A percentile compares a stretch with the other conserved stretches of the same genome.
Conservation (phyloP, 1,140 invertebrate genomes). For the Listronotus oregonensis region DNA sequence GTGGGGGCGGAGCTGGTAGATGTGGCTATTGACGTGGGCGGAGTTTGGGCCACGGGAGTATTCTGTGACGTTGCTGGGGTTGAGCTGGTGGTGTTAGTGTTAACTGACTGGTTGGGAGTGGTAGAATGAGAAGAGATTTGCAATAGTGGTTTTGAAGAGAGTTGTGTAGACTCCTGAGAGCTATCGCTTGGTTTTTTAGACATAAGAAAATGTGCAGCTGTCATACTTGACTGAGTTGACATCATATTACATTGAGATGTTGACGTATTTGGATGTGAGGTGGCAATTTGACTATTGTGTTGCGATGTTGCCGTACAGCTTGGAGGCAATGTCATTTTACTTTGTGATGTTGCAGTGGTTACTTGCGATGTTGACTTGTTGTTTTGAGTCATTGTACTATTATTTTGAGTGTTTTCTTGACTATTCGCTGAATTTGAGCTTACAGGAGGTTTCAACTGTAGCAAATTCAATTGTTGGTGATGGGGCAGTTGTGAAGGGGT, state of each 20-base stretch:
- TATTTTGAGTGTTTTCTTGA: no score
- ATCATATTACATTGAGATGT: neutral
- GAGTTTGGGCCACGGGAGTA: neutral
- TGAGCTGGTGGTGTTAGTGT: no score
- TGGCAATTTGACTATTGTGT: neutral
- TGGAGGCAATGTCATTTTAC: no score
- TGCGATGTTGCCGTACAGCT: neutral
- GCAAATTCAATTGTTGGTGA: constrained; percentile 12
- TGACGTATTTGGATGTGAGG: neutral
- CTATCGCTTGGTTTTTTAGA: no score
- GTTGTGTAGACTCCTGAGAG: no score
- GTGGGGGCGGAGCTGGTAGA: constrained; percentile 7
- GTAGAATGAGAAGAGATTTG: no score
- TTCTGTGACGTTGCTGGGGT: neutral
- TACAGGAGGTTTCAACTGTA: neutral
- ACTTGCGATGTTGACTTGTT: no score
- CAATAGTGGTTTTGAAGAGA: no score
- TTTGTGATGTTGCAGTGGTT: no score
- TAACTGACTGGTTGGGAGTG: no score
- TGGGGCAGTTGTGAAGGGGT: constrained; percentile 26
- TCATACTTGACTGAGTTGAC: neutral
- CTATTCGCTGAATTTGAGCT: neutral
- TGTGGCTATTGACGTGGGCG: neutral
- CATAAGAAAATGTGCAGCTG: no score
- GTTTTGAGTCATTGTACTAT: no score